phyloP scores from a whole-genome alignment of 35 echinoderm and acorn worm genomes.

The Patiria miniata region DNA sequence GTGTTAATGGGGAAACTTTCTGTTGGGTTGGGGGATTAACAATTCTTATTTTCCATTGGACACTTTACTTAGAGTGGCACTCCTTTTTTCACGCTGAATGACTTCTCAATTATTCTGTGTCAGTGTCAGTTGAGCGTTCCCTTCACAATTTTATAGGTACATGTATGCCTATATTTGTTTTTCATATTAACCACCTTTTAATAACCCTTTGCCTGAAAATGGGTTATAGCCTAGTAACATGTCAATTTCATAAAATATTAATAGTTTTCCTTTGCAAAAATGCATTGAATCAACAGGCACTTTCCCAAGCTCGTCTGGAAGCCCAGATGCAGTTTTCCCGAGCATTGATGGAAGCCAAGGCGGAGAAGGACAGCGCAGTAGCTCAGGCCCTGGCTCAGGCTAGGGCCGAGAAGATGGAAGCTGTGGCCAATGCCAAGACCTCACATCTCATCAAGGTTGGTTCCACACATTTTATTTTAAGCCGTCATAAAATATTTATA shows the following conservation, averaged over 20 bases:
- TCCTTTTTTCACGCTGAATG: too few relatives aligned
- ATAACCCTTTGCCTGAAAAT: too few relatives aligned
- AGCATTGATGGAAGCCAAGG: conserved; percentile 88
- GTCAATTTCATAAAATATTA: too few relatives aligned
- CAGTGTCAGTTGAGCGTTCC: too few relatives aligned
- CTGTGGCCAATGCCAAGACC: conserved; percentile 78
- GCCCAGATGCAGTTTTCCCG: conserved; percentile 95
- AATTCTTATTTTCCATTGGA: neutral
- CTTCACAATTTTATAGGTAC: too few relatives aligned
- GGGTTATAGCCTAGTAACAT: too few relatives aligned
- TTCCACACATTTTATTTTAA: neutral
- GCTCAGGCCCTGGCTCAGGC: conserved; percentile 91
- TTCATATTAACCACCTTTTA: too few relatives aligned
- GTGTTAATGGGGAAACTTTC: neutral
- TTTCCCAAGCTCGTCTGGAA: conserved; percentile 69
- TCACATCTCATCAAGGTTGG: conserved; percentile 90
- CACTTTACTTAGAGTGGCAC: too few relatives aligned
- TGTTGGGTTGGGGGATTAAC: neutral
- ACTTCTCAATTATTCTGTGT: too few relatives aligned
- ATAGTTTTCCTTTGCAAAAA: neutral
- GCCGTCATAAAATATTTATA: too few relatives aligned
- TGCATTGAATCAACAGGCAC: conserved; percentile 40
- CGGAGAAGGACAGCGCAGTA: conserved; percentile 94
- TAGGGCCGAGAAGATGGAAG: conserved; percentile 87
- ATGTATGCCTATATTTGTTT: too few relatives aligned